Conservation (phyloP, 2,888 invertebrate species). For the Icerya purchasi region DNA sequence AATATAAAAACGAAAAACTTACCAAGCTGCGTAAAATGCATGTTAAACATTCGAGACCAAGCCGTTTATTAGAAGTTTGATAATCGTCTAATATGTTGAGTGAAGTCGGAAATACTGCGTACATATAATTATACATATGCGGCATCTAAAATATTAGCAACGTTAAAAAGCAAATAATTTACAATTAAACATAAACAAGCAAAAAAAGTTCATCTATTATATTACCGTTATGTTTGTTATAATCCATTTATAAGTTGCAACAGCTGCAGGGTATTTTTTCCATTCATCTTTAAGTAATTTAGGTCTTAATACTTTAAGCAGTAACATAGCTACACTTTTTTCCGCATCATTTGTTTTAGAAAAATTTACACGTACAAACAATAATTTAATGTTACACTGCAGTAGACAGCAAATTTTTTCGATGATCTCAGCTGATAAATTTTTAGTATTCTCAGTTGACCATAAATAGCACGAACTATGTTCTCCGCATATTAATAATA, state of each 20-base stretch:
- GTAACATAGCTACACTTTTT: neutral
- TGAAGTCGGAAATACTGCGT: neutral
- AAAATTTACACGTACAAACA: neutral
- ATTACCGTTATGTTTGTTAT: neutral
- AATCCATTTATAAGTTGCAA: neutral
- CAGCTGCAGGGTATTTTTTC: neutral
- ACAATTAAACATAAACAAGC: too few relatives aligned
- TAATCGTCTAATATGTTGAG: neutral
- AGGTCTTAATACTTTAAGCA: neutral
- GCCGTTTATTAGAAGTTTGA: neutral
- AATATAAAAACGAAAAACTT: neutral
- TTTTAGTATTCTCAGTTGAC: neutral
- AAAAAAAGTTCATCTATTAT: too few relatives aligned
- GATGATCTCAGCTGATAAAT: neutral
- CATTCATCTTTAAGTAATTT: neutral
- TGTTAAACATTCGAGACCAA: neutral
- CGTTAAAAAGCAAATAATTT: too few relatives aligned
- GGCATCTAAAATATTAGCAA: too few relatives aligned
- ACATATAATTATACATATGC: neutral
- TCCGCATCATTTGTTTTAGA: neutral
- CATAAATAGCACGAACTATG: neutral
- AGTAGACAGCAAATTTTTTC: neutral
- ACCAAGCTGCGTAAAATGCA: neutral
- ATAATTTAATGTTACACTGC: neutral
- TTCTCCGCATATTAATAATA: too few relatives aligned